phyloP scores from a whole-genome alignment of 2,113 vertebrate genomes.

The Macaca mulatta region DNA sequence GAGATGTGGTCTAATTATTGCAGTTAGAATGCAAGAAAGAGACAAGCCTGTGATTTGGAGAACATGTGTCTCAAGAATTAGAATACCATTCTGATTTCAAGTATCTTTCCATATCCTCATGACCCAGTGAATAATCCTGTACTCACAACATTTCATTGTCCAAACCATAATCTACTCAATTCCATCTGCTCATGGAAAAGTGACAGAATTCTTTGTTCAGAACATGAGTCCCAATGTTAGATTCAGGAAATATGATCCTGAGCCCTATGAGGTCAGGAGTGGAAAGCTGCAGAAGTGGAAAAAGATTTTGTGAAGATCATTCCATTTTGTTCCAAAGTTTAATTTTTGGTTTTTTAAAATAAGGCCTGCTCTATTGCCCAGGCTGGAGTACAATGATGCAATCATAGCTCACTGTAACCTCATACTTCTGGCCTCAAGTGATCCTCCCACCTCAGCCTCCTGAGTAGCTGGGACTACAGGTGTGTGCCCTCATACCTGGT shows the following conservation, averaged over 20 bases:
- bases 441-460: too few species aligned
- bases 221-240: not conserved
- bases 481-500: too few species aligned
- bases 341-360: not conserved
- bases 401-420: too few species aligned
- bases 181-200: not conserved
- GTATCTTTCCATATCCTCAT: not conserved
- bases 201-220: constrained; percentile 3
- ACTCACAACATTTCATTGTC: not conserved
- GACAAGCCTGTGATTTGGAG: not conserved
- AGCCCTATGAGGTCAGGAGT: not conserved
- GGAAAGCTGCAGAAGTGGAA: not conserved
- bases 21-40: constrained; percentile 24
- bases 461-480: too few species aligned
- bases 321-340: not conserved
- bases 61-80: constrained; percentile 23
- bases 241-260: not conserved
- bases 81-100: constrained; percentile 16
- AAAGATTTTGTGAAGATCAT: not conserved
- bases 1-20: not conserved
- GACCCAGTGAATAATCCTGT: not conserved
- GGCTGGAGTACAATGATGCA: too few species aligned
- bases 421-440: too few species aligned
- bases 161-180: not conserved
- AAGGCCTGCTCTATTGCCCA: not conserved